Conservation (phyloP, 1,140 invertebrate species). For the Eumaeus atala region DNA sequence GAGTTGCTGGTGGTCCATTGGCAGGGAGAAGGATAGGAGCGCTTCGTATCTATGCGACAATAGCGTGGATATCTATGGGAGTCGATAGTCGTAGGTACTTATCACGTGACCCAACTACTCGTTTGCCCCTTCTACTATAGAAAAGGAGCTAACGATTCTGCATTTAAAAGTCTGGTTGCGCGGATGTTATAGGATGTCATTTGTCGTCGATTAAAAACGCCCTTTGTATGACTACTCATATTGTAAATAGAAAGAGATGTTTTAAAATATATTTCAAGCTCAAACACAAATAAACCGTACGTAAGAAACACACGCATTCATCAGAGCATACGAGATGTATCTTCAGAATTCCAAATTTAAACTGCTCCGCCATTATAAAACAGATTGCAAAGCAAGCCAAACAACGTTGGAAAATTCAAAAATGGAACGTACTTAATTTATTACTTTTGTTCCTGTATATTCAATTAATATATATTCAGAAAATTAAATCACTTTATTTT, state of each 20-base stretch:
- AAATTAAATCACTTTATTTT: too few relatives aligned
- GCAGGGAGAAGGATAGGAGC: too few relatives aligned
- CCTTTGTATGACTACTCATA: neutral
- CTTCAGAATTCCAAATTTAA: constrained; percentile 56
- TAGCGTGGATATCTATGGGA: too few relatives aligned
- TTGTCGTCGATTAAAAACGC: neutral
- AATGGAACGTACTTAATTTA: constrained; percentile 8
- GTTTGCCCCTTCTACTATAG: too few relatives aligned
- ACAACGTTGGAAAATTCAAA: constrained; percentile 33
- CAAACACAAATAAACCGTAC: constrained; percentile 4
- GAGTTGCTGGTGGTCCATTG: too few relatives aligned
- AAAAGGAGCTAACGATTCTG: too few relatives aligned
- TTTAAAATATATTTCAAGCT: neutral
- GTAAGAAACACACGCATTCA: constrained; percentile 27
- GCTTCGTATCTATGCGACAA: too few relatives aligned
- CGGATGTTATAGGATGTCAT: too few relatives aligned
- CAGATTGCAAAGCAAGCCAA: constrained; percentile 37
- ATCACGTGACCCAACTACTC: too few relatives aligned
- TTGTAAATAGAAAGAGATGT: neutral
- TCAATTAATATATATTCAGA: neutral
- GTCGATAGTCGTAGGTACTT: too few relatives aligned
- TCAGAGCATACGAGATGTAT: constrained; percentile 37
- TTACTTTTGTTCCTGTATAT: neutral
- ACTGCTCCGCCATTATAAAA: constrained; percentile 44
- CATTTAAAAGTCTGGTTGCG: too few relatives aligned